Evolutionary conservation across 2,113 vertebrate genomes (phyloP).

Genomic region (Leptobrachium ailaonicum): DNA sequence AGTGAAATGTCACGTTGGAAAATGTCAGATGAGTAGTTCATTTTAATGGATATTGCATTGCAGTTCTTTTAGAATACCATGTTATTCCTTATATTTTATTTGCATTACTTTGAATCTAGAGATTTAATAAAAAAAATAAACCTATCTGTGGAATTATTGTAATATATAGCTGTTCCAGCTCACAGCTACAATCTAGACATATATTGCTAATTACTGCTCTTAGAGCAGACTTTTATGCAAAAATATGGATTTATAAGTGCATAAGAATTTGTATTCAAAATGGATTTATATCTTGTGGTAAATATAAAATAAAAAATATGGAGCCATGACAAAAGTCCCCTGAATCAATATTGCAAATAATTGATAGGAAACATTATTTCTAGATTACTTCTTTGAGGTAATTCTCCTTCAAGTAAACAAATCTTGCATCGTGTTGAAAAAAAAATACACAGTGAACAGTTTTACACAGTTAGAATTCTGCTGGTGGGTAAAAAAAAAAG

Average conservation of each 20-base stretch:
- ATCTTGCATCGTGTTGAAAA: slow-evolving; percentile 37
- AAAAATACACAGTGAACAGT: slow-evolving; percentile 23
- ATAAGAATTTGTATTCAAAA: slow-evolving; percentile 11
- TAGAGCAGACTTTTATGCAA: not conserved
- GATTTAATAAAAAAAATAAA: not conserved
- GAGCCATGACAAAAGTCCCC: not conserved
- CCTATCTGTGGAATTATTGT: not conserved
- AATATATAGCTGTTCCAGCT: not conserved
- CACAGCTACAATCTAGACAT: not conserved
- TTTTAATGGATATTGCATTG: not conserved
- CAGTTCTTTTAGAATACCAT: not conserved
- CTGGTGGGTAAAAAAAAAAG: slow-evolving; percentile 32
- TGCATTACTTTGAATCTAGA: not conserved
- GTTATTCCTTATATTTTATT: not conserved
- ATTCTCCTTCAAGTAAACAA: slow-evolving; percentile 39
- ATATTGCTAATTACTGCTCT: slow-evolving; percentile 13
- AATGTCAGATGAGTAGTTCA: not conserved
- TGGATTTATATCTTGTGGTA: not conserved
- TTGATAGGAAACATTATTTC: slow-evolving; percentile 27
- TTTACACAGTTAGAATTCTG: slow-evolving; percentile 12
- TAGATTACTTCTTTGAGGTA: slow-evolving; percentile 17
- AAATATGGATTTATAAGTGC: slow-evolving; percentile 5
- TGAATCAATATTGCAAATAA: slow-evolving; percentile 28
- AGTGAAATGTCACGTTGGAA: not conserved
- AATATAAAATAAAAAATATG: slow-evolving; percentile 19